Evolutionary conservation across 2,113 vertebrate species (phyloP).

Genomic region (Gymnarchus niloticus): DNA sequence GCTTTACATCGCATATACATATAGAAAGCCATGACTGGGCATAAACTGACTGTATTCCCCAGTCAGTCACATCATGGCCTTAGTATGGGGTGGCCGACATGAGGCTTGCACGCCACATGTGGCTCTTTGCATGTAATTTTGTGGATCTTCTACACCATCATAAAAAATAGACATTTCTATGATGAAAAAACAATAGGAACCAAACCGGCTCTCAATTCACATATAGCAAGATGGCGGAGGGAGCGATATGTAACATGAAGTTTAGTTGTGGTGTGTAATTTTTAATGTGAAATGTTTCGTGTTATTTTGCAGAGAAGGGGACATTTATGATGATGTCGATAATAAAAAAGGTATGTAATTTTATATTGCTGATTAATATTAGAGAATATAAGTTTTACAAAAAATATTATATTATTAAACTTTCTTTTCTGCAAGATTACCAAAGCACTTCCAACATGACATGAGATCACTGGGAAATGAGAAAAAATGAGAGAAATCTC

Average conservation of each 20-base stretch:
- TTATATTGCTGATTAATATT: neutral
- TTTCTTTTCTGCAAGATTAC: neutral
- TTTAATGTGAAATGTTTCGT: constrained; percentile 12
- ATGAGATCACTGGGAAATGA: neutral
- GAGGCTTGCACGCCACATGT: too few relatives aligned
- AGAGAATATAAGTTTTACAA: neutral
- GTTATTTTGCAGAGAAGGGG: constrained; percentile 61
- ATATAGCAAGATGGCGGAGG: neutral
- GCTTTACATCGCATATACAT: neutral
- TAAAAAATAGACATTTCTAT: too few relatives aligned
- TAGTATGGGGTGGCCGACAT: too few relatives aligned
- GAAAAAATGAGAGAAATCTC: neutral
- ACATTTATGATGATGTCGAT: constrained; percentile 74
- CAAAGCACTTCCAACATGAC: neutral
- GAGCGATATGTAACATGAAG: neutral
- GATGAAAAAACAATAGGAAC: too few relatives aligned
- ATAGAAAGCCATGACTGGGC: neutral
- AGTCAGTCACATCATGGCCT: neutral
- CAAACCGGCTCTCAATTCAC: too few relatives aligned
- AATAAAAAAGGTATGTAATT: constrained; percentile 49
- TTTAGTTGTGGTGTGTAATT: neutral
- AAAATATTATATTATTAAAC: neutral
- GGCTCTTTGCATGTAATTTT: too few relatives aligned
- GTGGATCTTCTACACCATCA: too few relatives aligned
- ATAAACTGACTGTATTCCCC: neutral